A percentile compares a stretch with the other conserved stretches of the same genome.
Conservation (phyloP, 2,113 vertebrate species). For the Odocoileus hemionus region DNA sequence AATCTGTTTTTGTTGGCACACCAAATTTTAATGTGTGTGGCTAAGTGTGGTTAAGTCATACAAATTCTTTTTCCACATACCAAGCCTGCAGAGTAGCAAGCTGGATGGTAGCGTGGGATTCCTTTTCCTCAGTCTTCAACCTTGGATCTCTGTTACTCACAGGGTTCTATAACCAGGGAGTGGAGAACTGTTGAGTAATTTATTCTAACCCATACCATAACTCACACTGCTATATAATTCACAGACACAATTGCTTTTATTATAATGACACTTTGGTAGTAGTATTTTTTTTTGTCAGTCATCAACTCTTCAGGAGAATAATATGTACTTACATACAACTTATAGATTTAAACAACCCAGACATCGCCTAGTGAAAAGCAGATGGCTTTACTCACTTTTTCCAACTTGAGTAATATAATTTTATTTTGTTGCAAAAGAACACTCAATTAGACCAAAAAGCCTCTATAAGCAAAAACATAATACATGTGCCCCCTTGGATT, state of each 20-base stretch:
- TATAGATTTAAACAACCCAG: slow-evolving; percentile 18
- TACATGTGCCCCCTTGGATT: not conserved
- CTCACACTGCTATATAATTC: slow-evolving; percentile 56
- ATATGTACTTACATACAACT: not conserved
- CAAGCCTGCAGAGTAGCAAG: slow-evolving; percentile 44
- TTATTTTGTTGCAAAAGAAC: slow-evolving; percentile 9
- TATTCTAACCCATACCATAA: slow-evolving; percentile 70
- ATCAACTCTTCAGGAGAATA: slow-evolving; percentile 9
- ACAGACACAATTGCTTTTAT: slow-evolving; percentile 55
- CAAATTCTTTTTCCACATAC: slow-evolving; percentile 50
- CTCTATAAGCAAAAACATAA: slow-evolving; percentile 7
- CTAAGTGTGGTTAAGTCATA: slow-evolving; percentile 34
- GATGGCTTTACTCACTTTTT: not conserved
- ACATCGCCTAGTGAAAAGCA: not conserved
- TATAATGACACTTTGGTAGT: slow-evolving; percentile 9
- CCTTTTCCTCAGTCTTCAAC: slow-evolving; percentile 61
- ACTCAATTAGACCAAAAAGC: not conserved
- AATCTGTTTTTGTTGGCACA: slow-evolving; percentile 2
- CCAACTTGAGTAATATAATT: not conserved
- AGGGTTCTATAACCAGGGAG: slow-evolving; percentile 49
- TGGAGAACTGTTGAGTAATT: slow-evolving; percentile 74
- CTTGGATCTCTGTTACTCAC: slow-evolving; percentile 61
- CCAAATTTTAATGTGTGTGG: not conserved
- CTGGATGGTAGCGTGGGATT: slow-evolving; percentile 41
- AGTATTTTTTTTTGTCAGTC: slow-evolving; percentile 30